Evolutionary conservation across 1,140 invertebrate species (phyloP).

Genomic region (Bombus pyrosoma): DNA sequence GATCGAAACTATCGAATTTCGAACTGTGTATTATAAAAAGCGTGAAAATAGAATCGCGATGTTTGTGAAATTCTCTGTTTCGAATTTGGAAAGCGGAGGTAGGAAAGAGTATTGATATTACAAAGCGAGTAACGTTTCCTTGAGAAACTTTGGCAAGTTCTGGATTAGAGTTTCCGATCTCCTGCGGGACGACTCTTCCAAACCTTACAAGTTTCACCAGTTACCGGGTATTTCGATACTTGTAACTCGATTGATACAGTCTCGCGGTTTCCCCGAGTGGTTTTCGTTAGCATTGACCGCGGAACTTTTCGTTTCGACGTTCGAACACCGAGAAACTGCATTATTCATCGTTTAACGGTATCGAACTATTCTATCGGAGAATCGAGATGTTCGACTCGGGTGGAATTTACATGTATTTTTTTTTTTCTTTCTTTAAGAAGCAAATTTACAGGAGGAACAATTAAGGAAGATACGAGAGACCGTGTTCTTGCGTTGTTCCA

Average conservation of each 20-base stretch:
- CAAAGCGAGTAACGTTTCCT: slow-evolving; percentile 9
- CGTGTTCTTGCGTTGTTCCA: background rate
- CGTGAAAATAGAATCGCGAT: background rate
- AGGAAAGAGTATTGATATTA: background rate
- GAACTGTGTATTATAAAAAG: background rate
- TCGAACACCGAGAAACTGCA: background rate
- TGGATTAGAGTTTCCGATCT: slow-evolving; percentile 44
- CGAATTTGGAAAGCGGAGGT: background rate
- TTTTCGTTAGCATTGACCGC: slow-evolving; percentile 49
- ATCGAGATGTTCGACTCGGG: background rate
- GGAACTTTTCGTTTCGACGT: slow-evolving; percentile 43
- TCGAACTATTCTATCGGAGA: too few relatives aligned
- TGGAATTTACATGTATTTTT: background rate
- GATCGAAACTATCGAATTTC: background rate
- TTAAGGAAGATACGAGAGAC: background rate
- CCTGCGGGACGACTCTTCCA: slow-evolving; percentile 45
- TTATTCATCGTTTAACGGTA: slow-evolving; percentile 1
- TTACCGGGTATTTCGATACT: slow-evolving; percentile 54
- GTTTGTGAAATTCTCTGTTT: background rate
- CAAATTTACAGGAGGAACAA: background rate
- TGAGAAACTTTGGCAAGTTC: slow-evolving; percentile 21
- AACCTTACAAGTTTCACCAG: slow-evolving; percentile 45
- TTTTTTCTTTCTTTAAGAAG: background rate
- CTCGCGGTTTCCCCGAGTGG: slow-evolving; percentile 34
- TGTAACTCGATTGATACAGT: slow-evolving; percentile 61